Evolutionary conservation across 2,113 vertebrate genomes (phyloP), one percentile per base, ranked within the genome.

Genomic region (Calidris pygmaea): DNA sequence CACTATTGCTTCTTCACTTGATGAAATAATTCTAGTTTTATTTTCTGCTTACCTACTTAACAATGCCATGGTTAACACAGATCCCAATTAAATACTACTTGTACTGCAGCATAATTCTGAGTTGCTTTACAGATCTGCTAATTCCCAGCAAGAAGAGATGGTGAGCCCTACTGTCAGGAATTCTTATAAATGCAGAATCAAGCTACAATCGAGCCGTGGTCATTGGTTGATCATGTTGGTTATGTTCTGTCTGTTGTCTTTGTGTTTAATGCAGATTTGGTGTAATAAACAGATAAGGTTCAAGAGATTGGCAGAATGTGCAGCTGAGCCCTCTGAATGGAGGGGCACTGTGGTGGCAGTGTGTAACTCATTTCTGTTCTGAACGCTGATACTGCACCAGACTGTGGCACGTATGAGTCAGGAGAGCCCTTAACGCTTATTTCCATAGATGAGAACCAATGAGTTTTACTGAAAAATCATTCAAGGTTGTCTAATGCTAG

Each of bases 301-400:
- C 14, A 41, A 66, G 85, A 76, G 39, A 16, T 10, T 3, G 39
- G 15, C 48, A 60, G 67, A 80, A 88, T 5, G 27, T 45, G 24
- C 59, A 74, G 87, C 72, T 78, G 90, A 83, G 60, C 56, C 60
- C 30, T 53, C 23, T 62, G 18, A 55, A 52, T 26, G 35, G 20
- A 60, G 6, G 10, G 34, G 30, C 13, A 8, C 48, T 67, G 67
- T 9, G 4, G 1, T 71, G 47, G 41, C 55, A 45, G 12, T 6
- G 12, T 63, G 0, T 12, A 39, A 41, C 6, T 63, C 6, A 12
- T 7, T 53, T 60, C 2, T 81, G 74, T 78, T 34, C 87, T 85
- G 48, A 81, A 26, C 14, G 7, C 0, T 3, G 0, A 0, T 53
- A 6, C 5, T 27, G 22, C 22, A 10, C 67, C n/a, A 73, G 84